Evolutionary conservation across 2,797 vertebrate species (phyloP).

Genomic region (Galago senegalensis): DNA sequence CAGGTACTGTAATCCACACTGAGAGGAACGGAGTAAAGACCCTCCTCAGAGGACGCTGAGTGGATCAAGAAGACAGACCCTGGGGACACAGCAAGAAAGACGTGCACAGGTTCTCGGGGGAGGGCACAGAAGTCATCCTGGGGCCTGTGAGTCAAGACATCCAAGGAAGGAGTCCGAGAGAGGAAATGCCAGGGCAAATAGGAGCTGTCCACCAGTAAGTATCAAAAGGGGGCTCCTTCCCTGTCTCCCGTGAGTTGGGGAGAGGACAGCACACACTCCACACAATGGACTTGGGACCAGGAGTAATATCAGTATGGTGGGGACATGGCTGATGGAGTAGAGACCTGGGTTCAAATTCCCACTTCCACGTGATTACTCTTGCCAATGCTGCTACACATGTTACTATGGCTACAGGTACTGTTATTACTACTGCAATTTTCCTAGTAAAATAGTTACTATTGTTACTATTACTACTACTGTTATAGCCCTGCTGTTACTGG

Average conservation of each 20-base stretch:
- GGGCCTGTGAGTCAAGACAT: too few relatives aligned
- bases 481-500: rapidly evolving
- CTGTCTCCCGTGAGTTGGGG: rapidly evolving
- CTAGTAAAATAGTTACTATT: too few relatives aligned
- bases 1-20: background rate
- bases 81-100: background rate
- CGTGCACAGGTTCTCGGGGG: background rate
- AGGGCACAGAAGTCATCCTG: background rate
- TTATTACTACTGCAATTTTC: background rate
- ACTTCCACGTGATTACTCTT: background rate
- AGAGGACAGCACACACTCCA: background rate
- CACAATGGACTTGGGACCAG: background rate
- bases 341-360: background rate
- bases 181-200: background rate
- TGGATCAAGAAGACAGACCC: rapidly evolving
- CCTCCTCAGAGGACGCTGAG: rapidly evolving
- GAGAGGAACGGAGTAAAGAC: rapidly evolving
- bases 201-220: background rate
- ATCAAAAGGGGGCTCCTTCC: background rate
- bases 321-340: background rate
- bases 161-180: background rate
- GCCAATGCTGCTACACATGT: background rate
- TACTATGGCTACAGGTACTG: background rate
- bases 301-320: rapidly evolving
- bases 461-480: background rate